phyloP scores from a whole-genome alignment of 2,113 vertebrate genomes.

The Melanerpes formicivorus region DNA sequence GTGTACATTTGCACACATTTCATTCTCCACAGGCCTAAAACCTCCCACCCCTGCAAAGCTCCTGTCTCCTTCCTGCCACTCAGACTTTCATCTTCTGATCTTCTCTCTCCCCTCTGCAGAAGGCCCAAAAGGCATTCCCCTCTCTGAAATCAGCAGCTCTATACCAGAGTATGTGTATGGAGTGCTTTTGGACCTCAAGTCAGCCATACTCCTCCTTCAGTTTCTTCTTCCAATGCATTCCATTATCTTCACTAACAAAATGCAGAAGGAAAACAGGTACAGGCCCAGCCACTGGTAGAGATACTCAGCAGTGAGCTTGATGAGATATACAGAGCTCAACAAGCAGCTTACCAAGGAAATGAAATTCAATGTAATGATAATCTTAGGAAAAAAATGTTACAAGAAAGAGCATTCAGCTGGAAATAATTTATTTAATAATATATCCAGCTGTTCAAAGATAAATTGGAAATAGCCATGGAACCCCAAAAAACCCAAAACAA shows the following conservation, averaged over 20 bases:
- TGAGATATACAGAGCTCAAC: not conserved
- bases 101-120: not conserved
- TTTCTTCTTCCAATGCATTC: not conserved
- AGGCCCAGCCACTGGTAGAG: not conserved
- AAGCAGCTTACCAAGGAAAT: not conserved
- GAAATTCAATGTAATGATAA: slow-evolving; percentile 15
- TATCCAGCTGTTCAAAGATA: slow-evolving; percentile 31
- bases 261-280: fast-evolving
- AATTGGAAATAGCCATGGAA: slow-evolving; percentile 24
- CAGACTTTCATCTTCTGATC: not conserved
- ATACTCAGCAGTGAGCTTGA: not conserved
- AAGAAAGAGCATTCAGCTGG: not conserved
- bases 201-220: not conserved
- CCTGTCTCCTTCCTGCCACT: fast-evolving
- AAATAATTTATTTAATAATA: slow-evolving; percentile 45
- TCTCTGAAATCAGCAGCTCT: not conserved
- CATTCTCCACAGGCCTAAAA: not conserved
- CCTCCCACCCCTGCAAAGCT: not conserved
- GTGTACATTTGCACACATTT: fast-evolving
- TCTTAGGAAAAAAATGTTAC: slow-evolving; percentile 27
- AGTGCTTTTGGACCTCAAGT: not conserved
- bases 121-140: not conserved
- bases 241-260: not conserved
- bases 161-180: fast-evolving
- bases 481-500: not conserved